A percentile compares a stretch with the other conserved stretches of the same genome.
These are phyloP conservation scores for Bursaphelenchus mucronatus DNA, from an alignment of 1,140 invertebrate species.

Conservation along the genomic window DNA sequence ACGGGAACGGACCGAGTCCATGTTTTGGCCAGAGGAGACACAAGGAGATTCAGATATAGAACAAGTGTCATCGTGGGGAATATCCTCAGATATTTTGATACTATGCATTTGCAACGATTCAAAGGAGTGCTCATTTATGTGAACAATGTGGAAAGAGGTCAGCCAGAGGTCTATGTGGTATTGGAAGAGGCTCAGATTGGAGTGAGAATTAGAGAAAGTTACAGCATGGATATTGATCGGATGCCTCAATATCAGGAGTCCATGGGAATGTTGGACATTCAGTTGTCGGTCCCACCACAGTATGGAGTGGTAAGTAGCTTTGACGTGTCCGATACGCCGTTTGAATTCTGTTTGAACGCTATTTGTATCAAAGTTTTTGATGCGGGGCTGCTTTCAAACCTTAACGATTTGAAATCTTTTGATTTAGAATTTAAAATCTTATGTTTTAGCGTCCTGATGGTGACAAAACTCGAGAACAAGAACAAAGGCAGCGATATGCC, in stretches of 20 bases:
- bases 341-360: too few species aligned
- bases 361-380: too few species aligned
- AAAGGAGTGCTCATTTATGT: slow-evolving; percentile 59
- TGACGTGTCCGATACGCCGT: too few species aligned
- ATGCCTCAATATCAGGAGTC: slow-evolving; percentile 58
- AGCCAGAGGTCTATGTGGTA: slow-evolving; percentile 60
- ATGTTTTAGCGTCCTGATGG: slow-evolving; percentile 46
- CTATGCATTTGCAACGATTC: slow-evolving; percentile 58
- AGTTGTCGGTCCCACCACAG: slow-evolving; percentile 56
- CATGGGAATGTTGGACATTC: slow-evolving; percentile 58
- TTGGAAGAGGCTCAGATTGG: slow-evolving; percentile 61
- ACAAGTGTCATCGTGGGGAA: slow-evolving; percentile 60
- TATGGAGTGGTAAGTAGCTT: slow-evolving; percentile 55
- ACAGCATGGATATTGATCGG: slow-evolving; percentile 59
- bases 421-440: slow-evolving; percentile 4
- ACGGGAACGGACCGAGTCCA: slow-evolving; percentile 59
- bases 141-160: slow-evolving; percentile 60
- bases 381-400: background rate
- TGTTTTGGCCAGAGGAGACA: slow-evolving; percentile 57
- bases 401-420: background rate
- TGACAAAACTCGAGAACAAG: slow-evolving; percentile 52
- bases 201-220: slow-evolving; percentile 55
- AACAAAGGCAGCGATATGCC: slow-evolving; percentile 41
- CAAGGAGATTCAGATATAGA: slow-evolving; percentile 57
- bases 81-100: slow-evolving; percentile 60